Conservation (phyloP, 2,797 vertebrate genomes). For the Scleropages formosus region DNA sequence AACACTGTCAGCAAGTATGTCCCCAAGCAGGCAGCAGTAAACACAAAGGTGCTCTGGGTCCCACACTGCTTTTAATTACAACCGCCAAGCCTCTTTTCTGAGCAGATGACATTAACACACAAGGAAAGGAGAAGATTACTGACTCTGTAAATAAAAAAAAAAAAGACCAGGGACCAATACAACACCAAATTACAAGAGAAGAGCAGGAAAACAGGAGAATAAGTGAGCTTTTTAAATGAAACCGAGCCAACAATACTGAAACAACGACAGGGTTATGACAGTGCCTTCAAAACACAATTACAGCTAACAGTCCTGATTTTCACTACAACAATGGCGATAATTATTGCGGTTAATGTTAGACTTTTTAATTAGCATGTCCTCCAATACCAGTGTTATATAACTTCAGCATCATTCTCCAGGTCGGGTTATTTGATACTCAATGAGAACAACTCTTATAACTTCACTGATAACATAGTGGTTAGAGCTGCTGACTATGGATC, state of each 20-base stretch:
- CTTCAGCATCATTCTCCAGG: constrained; percentile 12
- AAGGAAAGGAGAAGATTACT: background rate
- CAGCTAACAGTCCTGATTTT: constrained; percentile 21
- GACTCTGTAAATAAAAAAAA: background rate
- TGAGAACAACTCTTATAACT: background rate
- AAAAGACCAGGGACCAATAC: constrained; percentile 1
- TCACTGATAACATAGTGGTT: no score
- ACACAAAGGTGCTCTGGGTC: constrained; percentile 29
- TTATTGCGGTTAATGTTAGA: background rate
- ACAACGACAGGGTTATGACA: background rate
- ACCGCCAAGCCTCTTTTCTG: background rate
- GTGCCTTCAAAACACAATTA: constrained; percentile 15
- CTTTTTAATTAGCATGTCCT: constrained; percentile 10
- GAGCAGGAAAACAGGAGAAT: background rate
- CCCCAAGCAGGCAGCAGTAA: constrained; percentile 29
- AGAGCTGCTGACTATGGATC: no score
- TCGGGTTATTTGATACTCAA: background rate
- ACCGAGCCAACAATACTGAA: background rate
- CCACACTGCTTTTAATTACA: constrained; percentile 35
- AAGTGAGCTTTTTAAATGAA: background rate
- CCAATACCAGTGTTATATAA: background rate
- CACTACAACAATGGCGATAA: background rate
- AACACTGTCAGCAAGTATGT: constrained; percentile 39
- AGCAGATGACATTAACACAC: constrained; percentile 9
- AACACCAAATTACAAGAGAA: constrained; percentile 27